phyloP scores from a whole-genome alignment of 1,140 invertebrate genomes.

The Cherax quadricarinatus region DNA sequence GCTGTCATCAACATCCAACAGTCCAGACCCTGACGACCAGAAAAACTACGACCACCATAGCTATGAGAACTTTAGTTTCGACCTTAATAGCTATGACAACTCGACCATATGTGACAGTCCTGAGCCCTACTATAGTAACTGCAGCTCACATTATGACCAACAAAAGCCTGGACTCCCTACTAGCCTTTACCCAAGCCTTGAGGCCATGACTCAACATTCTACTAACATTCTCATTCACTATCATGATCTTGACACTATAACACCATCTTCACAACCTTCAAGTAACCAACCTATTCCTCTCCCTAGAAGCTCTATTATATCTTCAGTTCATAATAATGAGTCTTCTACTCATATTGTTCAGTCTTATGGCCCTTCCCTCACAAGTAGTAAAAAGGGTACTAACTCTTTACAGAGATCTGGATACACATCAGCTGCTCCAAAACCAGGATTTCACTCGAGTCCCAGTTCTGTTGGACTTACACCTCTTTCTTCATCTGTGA shows the following conservation, averaged over 20 bases:
- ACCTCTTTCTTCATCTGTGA: slow-evolving; percentile 30
- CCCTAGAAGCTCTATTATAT: slow-evolving; percentile 71
- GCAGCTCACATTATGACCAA: neutral
- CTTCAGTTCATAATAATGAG: slow-evolving; percentile 67
- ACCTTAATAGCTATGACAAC: slow-evolving; percentile 32
- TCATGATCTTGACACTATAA: slow-evolving; percentile 39
- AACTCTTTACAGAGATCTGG: slow-evolving; percentile 59
- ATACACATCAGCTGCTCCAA: slow-evolving; percentile 11
- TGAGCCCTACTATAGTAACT: slow-evolving; percentile 46
- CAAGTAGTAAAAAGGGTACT: slow-evolving; percentile 32
- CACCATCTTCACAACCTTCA: slow-evolving; percentile 22
- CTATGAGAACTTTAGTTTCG: slow-evolving; percentile 58
- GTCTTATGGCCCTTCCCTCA: slow-evolving; percentile 61
- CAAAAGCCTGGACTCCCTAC: neutral
- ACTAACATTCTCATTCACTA: slow-evolving; percentile 73
- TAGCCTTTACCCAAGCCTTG: slow-evolving; percentile 41
- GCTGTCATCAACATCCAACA: slow-evolving; percentile 55
- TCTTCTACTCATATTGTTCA: slow-evolving; percentile 71
- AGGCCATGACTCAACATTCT: slow-evolving; percentile 67
- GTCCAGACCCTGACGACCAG: slow-evolving; percentile 39
- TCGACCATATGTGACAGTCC: slow-evolving; percentile 30
- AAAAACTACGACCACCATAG: slow-evolving; percentile 44
- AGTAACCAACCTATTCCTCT: slow-evolving; percentile 47
- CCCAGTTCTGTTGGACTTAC: slow-evolving; percentile 6
- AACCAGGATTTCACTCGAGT: slow-evolving; percentile 12